A percentile compares a stretch with the other conserved stretches of the same genome.
Conservation (phyloP, 1,140 invertebrate genomes). For the Macrobrachium rosenbergii region DNA sequence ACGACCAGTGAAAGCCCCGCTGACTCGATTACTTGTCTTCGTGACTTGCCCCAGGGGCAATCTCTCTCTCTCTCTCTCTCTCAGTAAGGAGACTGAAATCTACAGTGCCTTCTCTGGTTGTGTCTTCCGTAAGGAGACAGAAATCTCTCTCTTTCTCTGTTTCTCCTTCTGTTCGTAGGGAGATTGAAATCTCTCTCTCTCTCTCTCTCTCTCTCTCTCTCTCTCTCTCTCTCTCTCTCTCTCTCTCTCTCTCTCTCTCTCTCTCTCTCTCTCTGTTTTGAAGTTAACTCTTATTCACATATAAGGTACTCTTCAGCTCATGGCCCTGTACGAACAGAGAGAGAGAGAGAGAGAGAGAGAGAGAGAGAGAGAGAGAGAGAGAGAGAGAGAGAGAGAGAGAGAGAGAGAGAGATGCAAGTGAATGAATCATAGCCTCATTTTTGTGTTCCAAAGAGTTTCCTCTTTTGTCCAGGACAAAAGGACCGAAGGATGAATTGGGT, state of each 20-base stretch:
- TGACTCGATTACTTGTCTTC: neutral
- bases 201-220: neutral
- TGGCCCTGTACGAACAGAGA: too few species aligned
- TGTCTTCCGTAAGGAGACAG: neutral
- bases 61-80: constrained; percentile 7
- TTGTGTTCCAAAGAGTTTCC: too few species aligned
- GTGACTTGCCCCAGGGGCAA: too few species aligned
- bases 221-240: neutral
- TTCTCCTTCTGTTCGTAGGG: too few species aligned
- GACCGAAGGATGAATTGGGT: too few species aligned
- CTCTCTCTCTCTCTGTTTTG: too few species aligned
- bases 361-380: neutral
- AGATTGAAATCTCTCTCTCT: neutral
- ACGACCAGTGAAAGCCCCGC: too few species aligned
- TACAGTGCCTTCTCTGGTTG: neutral
- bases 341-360: too few species aligned
- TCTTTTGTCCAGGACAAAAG: too few species aligned
- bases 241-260: neutral
- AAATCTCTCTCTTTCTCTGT: neutral
- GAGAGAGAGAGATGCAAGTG: neutral
- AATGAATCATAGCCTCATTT: neutral
- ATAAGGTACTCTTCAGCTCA: too few species aligned
- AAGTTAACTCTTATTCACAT: too few species aligned
- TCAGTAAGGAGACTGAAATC: neutral
- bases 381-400: neutral